Percentiles rank a stretch among this genome's conserved stretches.
Conservation (phyloP, 2,888 invertebrate species). For the Eristalinus aeneus region DNA sequence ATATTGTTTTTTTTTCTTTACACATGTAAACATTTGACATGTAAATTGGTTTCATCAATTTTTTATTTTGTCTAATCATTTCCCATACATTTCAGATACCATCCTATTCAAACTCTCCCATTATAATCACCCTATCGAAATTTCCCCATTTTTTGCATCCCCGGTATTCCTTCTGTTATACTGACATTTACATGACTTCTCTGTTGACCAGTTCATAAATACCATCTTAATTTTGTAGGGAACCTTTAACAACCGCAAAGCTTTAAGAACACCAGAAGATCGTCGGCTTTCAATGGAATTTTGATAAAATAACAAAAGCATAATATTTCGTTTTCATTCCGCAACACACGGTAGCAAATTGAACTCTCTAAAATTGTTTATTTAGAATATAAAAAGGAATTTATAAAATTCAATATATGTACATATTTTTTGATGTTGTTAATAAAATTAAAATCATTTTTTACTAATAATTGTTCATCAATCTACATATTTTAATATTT, state of each 20-base stretch:
- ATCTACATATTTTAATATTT: background rate
- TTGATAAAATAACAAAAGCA: slow-evolving; percentile 19
- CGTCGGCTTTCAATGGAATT: slow-evolving; percentile 27
- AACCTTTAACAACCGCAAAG: slow-evolving; percentile 46
- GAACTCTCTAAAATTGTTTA: slow-evolving; percentile 2
- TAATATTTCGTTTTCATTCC: slow-evolving; percentile 48
- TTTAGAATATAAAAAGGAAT: slow-evolving; percentile 12
- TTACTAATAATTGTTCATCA: slow-evolving; percentile 26
- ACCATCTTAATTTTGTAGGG: slow-evolving; percentile 64
- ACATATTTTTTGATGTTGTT: slow-evolving; percentile 46
- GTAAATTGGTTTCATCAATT: slow-evolving; percentile 22
- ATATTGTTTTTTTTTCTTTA: background rate
- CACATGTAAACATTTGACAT: background rate
- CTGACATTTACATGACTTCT: slow-evolving; percentile 30
- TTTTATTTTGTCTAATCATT: slow-evolving; percentile 9
- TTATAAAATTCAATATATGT: slow-evolving; percentile 15
- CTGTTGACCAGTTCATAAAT: slow-evolving; percentile 12
- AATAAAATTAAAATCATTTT: slow-evolving; percentile 45
- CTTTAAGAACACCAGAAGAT: slow-evolving; percentile 52
- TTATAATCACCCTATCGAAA: slow-evolving; percentile 71
- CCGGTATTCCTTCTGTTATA: slow-evolving; percentile 9
- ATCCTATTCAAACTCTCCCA: slow-evolving; percentile 72
- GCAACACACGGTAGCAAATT: slow-evolving; percentile 10
- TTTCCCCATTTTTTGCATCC: slow-evolving; percentile 70
- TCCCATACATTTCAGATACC: slow-evolving; percentile 68